Percentiles rank a stretch among this genome's conserved stretches.
Evolutionary conservation across 2,113 vertebrate species (phyloP).

Genomic region (Mesembrinibis cayennensis): DNA sequence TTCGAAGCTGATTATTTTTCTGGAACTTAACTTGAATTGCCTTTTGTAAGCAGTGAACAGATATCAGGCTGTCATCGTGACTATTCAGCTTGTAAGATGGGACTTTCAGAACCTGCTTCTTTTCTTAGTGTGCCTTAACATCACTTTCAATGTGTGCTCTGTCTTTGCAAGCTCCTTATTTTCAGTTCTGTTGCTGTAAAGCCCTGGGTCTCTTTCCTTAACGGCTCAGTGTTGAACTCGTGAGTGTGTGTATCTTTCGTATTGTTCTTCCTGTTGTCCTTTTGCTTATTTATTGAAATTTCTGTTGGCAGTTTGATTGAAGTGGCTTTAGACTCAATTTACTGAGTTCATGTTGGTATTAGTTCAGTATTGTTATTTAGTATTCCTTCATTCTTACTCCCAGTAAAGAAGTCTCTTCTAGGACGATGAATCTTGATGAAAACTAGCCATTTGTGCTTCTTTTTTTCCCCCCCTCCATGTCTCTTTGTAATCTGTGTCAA

Average conservation of each 20-base stretch:
- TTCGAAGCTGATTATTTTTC: too few relatives aligned
- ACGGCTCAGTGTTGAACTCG: not conserved
- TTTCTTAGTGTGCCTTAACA: not conserved
- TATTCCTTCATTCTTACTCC: not conserved
- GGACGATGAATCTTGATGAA: not conserved
- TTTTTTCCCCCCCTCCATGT: rapidly evolving
- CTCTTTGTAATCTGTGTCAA: not conserved
- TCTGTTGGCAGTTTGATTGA: not conserved
- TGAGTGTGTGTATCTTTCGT: not conserved
- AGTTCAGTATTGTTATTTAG: not conserved
- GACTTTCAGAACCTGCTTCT: not conserved
- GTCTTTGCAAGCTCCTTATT: not conserved
- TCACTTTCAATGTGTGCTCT: rapidly evolving
- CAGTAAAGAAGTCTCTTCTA: not conserved
- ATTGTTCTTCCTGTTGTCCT: not conserved
- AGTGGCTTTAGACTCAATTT: not conserved
- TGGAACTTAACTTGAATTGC: too few relatives aligned
- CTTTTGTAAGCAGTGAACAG: not conserved
- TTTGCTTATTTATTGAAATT: not conserved
- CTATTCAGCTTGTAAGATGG: not conserved
- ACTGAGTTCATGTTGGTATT: not conserved
- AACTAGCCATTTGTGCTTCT: not conserved
- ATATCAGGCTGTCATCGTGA: not conserved
- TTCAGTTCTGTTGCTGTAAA: not conserved
- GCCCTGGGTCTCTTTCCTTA: not conserved